Conservation (phyloP, 2,113 vertebrate genomes). For the Chaetorhynchus papuensis region DNA sequence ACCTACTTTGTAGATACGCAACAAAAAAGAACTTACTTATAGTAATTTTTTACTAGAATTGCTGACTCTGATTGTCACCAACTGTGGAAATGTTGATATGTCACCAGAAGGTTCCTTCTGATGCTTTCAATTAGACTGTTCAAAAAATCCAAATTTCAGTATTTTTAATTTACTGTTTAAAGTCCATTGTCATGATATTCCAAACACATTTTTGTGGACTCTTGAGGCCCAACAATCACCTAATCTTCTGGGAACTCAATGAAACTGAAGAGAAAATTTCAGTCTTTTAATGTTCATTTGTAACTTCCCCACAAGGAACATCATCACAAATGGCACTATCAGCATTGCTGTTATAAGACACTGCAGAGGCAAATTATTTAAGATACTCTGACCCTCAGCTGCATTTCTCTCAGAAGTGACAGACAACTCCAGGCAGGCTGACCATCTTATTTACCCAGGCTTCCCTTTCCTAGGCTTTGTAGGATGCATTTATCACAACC, state of each 20-base stretch:
- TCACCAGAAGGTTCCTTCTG: neutral
- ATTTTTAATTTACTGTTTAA: neutral
- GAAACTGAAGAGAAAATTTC: neutral
- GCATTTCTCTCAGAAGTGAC: neutral
- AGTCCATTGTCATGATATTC: neutral
- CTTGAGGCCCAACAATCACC: neutral
- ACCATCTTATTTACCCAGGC: neutral
- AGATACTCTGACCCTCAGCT: neutral
- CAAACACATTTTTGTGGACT: neutral
- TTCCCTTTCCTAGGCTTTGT: neutral
- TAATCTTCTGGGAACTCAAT: neutral
- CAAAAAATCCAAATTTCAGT: neutral
- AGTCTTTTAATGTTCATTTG: neutral
- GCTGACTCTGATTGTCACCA: neutral
- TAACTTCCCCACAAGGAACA: neutral
- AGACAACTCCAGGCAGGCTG: neutral
- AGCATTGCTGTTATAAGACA: neutral
- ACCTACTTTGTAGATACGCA: neutral
- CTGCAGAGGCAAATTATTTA: neutral
- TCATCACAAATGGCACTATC: neutral
- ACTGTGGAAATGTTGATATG: neutral
- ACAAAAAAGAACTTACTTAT: neutral
- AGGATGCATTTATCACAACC: neutral
- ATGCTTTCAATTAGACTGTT: neutral
- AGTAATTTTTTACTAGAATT: neutral